A percentile compares a stretch with the other conserved stretches of the same genome.
These are phyloP conservation scores for Dendrolimus houi DNA, from an alignment of 2,888 invertebrate genomes.

Conservation along the genomic window DNA sequence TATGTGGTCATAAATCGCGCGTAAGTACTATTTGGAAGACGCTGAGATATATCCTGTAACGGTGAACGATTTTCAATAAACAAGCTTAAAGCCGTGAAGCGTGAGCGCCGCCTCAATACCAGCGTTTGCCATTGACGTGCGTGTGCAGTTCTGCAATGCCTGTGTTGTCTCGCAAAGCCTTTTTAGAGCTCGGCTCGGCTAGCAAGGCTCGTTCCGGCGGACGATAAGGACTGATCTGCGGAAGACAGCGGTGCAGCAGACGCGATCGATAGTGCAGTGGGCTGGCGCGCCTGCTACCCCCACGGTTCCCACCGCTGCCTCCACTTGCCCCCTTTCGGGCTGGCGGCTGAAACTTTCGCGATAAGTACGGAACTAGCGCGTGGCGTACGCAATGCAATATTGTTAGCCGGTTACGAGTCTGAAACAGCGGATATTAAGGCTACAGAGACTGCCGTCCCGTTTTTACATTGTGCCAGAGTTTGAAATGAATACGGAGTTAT, in stretches of 20 bases:
- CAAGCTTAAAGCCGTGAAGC: conserved; percentile 41
- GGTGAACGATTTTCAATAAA: conserved; percentile 47
- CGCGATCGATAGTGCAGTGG: conserved; percentile 74
- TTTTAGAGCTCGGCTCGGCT: conserved; percentile 33
- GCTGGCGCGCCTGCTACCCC: conserved; percentile 21
- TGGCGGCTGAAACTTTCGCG: conserved; percentile 71
- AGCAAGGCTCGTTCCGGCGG: conserved; percentile 45
- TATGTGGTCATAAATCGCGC: conserved; percentile 28
- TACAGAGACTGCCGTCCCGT: conserved; percentile 55
- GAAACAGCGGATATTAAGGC: conserved; percentile 74
- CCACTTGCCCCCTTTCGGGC: conserved; percentile 21
- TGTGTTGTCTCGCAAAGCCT: conserved; percentile 42
- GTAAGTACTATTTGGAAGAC: conserved; percentile 20
- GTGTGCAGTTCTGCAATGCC: conserved; percentile 27
- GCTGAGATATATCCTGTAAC: conserved; percentile 24
- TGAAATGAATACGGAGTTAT: conserved; percentile 51
- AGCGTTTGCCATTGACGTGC: conserved; percentile 36
- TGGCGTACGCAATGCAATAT: conserved; percentile 75
- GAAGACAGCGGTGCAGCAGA: conserved; percentile 71
- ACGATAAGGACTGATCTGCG: conserved; percentile 73
- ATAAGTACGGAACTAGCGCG: conserved; percentile 75
- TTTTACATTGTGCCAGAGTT: conserved; percentile 63
- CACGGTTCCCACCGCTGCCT: conserved; percentile 16
- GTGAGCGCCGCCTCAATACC: conserved; percentile 38
- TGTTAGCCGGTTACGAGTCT: conserved; percentile 73